Evolutionary conservation across 2,797 vertebrate genomes (phyloP).

Genomic region (Galago senegalensis): DNA sequence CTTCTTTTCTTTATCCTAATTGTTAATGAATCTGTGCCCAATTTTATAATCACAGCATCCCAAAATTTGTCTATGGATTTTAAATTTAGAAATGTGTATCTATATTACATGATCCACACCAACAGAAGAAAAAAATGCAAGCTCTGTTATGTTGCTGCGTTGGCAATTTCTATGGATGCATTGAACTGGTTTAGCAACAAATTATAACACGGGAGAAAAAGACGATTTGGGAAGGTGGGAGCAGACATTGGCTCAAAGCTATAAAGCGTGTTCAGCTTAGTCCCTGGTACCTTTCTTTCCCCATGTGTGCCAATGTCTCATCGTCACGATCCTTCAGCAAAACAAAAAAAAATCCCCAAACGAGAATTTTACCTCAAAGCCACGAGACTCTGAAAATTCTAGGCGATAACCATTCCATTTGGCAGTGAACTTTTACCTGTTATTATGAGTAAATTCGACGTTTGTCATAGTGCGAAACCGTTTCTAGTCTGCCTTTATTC

Average conservation of each 20-base stretch:
- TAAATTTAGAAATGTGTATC: background rate
- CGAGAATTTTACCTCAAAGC: background rate
- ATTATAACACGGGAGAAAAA: background rate
- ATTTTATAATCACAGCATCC: background rate
- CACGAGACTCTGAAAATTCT: background rate
- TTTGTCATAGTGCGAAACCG: background rate
- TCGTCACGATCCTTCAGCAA: background rate
- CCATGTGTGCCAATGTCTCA: background rate
- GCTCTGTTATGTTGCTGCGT: background rate
- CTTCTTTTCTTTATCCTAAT: background rate
- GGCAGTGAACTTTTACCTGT: background rate
- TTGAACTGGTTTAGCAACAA: background rate
- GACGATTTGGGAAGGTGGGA: background rate
- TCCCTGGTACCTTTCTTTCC: background rate
- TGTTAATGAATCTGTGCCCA: background rate
- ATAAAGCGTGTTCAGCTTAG: background rate
- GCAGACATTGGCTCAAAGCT: background rate
- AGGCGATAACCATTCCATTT: background rate
- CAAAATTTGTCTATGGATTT: background rate
- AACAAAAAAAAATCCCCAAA: conserved; percentile 40
- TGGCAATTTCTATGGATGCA: background rate
- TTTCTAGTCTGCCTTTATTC: conserved; percentile 22
- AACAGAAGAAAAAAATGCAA: background rate
- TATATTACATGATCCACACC: background rate
- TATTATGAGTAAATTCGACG: background rate